phyloP scores from a whole-genome alignment of 2,113 vertebrate genomes.

The Dicerorhinus sumatrensis region DNA sequence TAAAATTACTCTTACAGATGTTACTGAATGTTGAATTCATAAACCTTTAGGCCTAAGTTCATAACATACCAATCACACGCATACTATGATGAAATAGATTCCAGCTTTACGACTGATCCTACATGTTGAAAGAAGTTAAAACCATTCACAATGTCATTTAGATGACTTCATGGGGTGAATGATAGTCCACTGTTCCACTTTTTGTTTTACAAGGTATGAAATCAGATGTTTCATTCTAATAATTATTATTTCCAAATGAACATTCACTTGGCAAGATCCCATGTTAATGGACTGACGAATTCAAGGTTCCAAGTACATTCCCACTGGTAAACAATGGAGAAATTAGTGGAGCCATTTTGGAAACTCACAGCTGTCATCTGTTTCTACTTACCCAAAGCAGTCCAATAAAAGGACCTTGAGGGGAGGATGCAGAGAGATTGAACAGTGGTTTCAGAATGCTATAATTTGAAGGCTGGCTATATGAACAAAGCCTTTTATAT shows the following conservation, averaged over 20 bases:
- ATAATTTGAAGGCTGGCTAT: conserved; percentile 55
- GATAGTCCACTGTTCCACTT: conserved; percentile 49
- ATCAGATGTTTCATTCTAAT: conserved; percentile 75
- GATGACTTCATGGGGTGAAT: conserved; percentile 63
- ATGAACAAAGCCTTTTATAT: conserved; percentile 27
- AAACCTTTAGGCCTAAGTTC: conserved; percentile 60
- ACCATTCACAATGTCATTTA: conserved; percentile 76
- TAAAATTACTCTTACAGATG: conserved; percentile 43
- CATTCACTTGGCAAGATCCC: conserved; percentile 61
- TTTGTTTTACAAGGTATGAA: conserved; percentile 79
- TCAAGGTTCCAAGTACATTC: conserved; percentile 64
- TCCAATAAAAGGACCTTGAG: conserved; percentile 44
- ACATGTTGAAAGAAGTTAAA: conserved; percentile 78
- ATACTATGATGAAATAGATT: conserved; percentile 67
- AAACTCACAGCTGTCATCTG: conserved; percentile 78
- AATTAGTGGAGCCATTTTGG: not conserved
- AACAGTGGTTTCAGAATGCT: conserved; percentile 9
- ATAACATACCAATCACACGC: conserved; percentile 64
- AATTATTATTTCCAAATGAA: conserved; percentile 75
- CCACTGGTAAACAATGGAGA: conserved; percentile 39
- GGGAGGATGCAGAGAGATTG: not conserved
- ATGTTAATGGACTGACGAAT: conserved; percentile 55
- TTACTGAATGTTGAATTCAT: conserved; percentile 59
- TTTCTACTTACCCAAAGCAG: conserved; percentile 74
- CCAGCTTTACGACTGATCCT: conserved; percentile 65